Evolutionary conservation across 1,140 invertebrate genomes (phyloP), one percentile per base, ranked within the genome.

Genomic region (Musca vetustissima): DNA sequence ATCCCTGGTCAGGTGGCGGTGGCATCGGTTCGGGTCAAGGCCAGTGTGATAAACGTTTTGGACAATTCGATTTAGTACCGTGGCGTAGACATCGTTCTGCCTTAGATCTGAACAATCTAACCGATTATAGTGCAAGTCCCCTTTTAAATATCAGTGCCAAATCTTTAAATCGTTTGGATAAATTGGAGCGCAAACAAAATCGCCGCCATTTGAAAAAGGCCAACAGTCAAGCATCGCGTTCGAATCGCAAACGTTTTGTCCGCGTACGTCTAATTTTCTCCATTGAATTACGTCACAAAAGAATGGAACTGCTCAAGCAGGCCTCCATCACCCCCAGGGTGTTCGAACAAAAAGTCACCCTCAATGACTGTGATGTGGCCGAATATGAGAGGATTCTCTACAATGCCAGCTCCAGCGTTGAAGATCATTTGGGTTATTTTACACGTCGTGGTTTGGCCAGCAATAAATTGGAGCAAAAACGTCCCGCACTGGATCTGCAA

Each of bases 231-330:
- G 32, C 47, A 1, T 43, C 49, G 3, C 70, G 78, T 28, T 71
- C 77, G 65, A 71, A 73, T 0, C 36, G 73, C n/a, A 61, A 75
- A 15, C 69, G 77, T 2, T 68, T 78, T 61, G 79, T 80, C 1
- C 76, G 79, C 0, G 76, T 81, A 0, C 79, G 79, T 15, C 67
- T 81, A 8, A 75, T 81, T 61, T 81, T 81, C 71, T 80, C 77
- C 64, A 77, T 81, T 22, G 79, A 81, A 65, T 50, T 81, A 70
- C 75, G 79, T 3, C 79, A 81, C 70, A 80, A 78, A 61, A 72
- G 77, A 47, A 77, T 81, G 76, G 79, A 79, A 72, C 53, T 81
- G 17, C 71, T 81, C n/a, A 73, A 74, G 0, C 76, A 78, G 22
- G 75, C 73, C n/a, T 64, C 72, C 4, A 53, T 78, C 48, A 75